Evolutionary conservation across 2,888 invertebrate genomes (phyloP).

Genomic region (Eledona agricola): DNA sequence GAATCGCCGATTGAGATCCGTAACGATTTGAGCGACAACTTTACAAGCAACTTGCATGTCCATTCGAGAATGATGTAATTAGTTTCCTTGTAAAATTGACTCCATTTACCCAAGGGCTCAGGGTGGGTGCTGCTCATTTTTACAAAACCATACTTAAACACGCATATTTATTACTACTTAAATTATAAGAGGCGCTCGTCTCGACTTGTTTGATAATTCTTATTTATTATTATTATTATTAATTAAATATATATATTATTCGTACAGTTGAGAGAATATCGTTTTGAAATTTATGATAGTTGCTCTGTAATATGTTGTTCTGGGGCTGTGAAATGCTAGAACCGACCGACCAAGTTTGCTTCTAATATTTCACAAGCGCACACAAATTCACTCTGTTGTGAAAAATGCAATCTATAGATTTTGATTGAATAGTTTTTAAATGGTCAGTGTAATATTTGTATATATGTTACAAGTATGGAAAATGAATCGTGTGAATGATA

Average conservation of each 20-base stretch:
- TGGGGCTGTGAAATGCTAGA: constrained; percentile 42
- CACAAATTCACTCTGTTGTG: constrained; percentile 36
- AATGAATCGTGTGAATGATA: constrained; percentile 53
- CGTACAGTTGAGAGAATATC: constrained; percentile 15
- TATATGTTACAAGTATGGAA: constrained; percentile 54
- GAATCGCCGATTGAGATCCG: constrained; percentile 19
- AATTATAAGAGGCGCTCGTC: constrained; percentile 25
- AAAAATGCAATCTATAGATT: constrained; percentile 49
- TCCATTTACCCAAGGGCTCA: constrained; percentile 50
- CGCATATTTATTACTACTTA: constrained; percentile 22
- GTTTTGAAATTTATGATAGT: constrained; percentile 31
- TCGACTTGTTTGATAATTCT: constrained; percentile 14
- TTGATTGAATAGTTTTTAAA: constrained; percentile 49
- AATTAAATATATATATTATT: constrained; percentile 14
- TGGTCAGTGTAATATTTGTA: constrained; percentile 53
- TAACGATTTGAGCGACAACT: constrained; percentile 36
- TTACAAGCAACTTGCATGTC: constrained; percentile 32
- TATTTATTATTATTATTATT: constrained; percentile 16
- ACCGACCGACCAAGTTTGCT: constrained; percentile 39
- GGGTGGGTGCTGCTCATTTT: constrained; percentile 46
- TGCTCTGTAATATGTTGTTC: constrained; percentile 38
- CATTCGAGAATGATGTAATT: constrained; percentile 9
- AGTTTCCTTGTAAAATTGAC: constrained; percentile 41
- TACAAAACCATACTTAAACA: constrained; percentile 33
- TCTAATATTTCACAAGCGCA: constrained; percentile 34